Evolutionary conservation across 2,113 vertebrate species (phyloP).

Genomic region (Indri indri): DNA sequence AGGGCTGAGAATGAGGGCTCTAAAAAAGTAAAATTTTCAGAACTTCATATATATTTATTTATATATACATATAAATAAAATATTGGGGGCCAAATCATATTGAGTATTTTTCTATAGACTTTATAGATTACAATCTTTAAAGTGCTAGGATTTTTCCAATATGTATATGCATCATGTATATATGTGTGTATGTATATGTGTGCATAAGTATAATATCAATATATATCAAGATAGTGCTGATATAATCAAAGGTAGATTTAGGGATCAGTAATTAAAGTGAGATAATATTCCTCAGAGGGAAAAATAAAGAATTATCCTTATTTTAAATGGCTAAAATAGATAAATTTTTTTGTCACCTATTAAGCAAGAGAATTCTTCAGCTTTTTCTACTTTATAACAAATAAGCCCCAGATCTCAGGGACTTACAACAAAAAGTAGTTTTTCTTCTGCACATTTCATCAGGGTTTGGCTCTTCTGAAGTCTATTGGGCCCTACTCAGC

Average conservation of each 20-base stretch:
- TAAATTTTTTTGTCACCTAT: neutral
- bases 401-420: neutral
- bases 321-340: neutral
- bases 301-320: neutral
- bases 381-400: neutral
- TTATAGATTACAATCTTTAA: neutral
- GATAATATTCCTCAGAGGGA: neutral
- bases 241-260: neutral
- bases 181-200: accelerated
- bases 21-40: constrained; percentile 22
- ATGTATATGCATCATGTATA: neutral
- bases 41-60: neutral
- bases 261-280: neutral
- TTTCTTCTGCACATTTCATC: neutral
- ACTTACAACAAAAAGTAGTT: neutral
- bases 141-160: neutral
- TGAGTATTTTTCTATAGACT: neutral
- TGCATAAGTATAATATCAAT: neutral
- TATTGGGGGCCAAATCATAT: neutral
- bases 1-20: neutral
- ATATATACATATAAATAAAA: neutral
- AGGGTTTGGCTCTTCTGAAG: neutral
- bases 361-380: neutral
- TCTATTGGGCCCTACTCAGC: neutral
- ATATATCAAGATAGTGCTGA: neutral